Base-by-base conservation (phyloP, 2,113 vertebrate species). In the Columba livia region DNA sequence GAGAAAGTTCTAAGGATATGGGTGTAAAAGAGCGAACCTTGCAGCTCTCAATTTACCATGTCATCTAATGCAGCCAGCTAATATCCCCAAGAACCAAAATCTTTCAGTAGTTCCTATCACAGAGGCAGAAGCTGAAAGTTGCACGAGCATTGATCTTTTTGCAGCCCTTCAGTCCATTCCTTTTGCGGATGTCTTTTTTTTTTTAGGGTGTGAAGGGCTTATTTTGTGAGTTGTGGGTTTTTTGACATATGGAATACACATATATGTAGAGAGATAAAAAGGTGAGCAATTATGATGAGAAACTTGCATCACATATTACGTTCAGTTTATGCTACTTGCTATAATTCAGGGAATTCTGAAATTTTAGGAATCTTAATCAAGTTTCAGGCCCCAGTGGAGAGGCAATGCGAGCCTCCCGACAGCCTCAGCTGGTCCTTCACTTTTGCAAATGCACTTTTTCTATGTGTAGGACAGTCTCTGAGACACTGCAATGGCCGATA, bases 121-220 rank as follows among this genome's bases (percentile, higher is more conserved):
- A 65, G 36, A 21, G 12, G 36, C 40, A 57, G 10, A 69, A 51
- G 7, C 20, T 69, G 44, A 23, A 93, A 70, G 10, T 3, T 66
- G 18, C 18, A 32, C 0, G 0, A 65, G 11, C 12, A 26, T 23
- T 17, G 53, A 14, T 17, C 20, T 15, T 85, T 47, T 56, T 79
- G 50, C 9, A 90, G 34, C 26, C 38, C 42, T 81, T 80, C 47
- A 58, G 11, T 8, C n/a, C 25, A n/a, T 12, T 50, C 16, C 7
- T 74, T 36, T n/a, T 57, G n/a, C 10, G 14, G 7, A 47, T 56
- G 28, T 28, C 11, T 44, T 74, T 58, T 36, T 74, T 58, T 36
- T 7, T 11, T n/a, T 0, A 5, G 1, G 15, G 23, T 9, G 0
- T 31, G 17, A 64, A 36, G 6, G 19, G 4, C 7, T 75, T 60